These are phyloP conservation scores for Chiridota heheva DNA, from an alignment of 35 echinoderm and acorn worm genomes.

Conservation along the genomic window DNA sequence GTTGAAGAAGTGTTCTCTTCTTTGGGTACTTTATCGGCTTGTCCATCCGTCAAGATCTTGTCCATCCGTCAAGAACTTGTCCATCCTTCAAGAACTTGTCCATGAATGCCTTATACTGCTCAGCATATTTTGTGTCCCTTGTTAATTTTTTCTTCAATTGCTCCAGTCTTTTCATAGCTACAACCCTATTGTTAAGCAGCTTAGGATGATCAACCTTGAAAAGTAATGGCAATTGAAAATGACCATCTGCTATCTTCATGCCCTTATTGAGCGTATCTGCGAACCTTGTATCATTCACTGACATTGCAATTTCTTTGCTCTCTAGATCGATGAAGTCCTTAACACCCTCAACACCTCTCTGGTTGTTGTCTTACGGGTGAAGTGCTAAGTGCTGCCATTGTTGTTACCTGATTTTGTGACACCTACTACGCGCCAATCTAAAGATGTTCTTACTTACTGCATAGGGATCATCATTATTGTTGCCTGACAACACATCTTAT, in stretches of 20 bases:
- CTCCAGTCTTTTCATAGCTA: conserved; percentile 12
- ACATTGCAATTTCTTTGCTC: not conserved
- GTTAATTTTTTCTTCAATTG: conserved; percentile 48
- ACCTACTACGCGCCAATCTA: too few relatives aligned
- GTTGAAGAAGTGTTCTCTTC: not conserved
- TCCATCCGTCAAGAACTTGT: conserved; percentile 14
- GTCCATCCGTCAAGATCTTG: not conserved
- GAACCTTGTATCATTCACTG: conserved; percentile 21
- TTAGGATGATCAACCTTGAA: not conserved
- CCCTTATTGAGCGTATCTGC: not conserved
- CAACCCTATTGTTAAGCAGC: conserved; percentile 46
- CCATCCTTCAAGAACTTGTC: not conserved
- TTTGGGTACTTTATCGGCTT: conserved; percentile 20
- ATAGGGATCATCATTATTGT: not conserved
- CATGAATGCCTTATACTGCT: conserved; percentile 25
- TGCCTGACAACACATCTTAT: not conserved
- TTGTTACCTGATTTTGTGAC: too few relatives aligned
- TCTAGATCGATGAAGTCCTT: not conserved
- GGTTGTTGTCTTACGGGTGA: not conserved
- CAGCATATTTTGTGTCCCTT: conserved; percentile 19
- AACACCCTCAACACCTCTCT: conserved; percentile 36
- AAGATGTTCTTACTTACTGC: too few relatives aligned
- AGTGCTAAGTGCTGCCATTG: not conserved
- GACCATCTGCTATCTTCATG: conserved; percentile 12
- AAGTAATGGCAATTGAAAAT: conserved; percentile 40